phyloP scores from a whole-genome alignment of 2,113 vertebrate genomes.

The Sebastes fasciatus region DNA sequence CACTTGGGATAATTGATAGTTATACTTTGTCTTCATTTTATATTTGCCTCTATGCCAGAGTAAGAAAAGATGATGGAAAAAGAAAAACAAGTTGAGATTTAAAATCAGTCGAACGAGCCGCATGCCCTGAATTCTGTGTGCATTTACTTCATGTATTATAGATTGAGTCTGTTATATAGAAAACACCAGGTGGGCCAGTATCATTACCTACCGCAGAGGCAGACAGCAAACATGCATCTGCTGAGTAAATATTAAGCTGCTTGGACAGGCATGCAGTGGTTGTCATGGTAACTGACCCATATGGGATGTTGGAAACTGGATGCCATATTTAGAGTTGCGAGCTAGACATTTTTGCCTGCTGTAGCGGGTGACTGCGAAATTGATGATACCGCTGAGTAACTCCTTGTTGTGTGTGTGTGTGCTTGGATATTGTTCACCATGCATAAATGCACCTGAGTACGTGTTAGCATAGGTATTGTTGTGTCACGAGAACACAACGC shows the following conservation, averaged over 20 bases:
- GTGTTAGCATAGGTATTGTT: not conserved
- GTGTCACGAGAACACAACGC: not conserved
- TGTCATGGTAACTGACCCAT: constrained; percentile 71
- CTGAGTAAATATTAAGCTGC: constrained; percentile 73
- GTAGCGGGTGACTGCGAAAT: constrained; percentile 34
- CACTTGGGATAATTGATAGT: constrained; percentile 6
- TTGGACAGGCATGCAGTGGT: constrained; percentile 57
- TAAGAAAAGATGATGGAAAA: constrained; percentile 12
- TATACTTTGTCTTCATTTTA: constrained; percentile 8
- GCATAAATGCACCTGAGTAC: not conserved
- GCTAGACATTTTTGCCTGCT: constrained; percentile 36
- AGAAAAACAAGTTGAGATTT: not conserved
- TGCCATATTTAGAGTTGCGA: constrained; percentile 61
- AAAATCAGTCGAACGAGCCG: not conserved
- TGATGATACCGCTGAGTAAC: constrained; percentile 23
- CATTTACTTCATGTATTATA: constrained; percentile 60
- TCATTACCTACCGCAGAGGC: constrained; percentile 55
- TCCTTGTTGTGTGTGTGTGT: not conserved
- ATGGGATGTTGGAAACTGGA: constrained; percentile 60
- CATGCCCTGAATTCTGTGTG: constrained; percentile 27
- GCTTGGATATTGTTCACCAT: not conserved
- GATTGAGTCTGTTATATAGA: constrained; percentile 51
- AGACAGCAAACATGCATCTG: constrained; percentile 71
- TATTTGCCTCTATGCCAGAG: not conserved
- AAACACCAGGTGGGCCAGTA: constrained; percentile 58